Evolutionary conservation across 2,113 vertebrate genomes (phyloP), one percentile per base, ranked within the genome.

Genomic region (Cathartes aura): DNA sequence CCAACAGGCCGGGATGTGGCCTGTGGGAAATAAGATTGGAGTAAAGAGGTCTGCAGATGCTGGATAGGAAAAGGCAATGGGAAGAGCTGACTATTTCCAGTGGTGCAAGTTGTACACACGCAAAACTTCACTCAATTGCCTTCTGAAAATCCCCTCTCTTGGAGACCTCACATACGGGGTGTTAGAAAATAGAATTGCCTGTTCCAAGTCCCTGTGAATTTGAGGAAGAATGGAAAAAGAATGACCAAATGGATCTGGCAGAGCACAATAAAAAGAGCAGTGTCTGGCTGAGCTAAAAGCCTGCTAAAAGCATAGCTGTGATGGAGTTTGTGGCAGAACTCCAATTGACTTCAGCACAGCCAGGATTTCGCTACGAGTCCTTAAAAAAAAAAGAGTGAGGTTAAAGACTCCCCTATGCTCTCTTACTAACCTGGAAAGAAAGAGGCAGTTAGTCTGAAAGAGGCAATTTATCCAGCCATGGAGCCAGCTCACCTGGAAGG

Each of bases 261-360:
- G 75, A 90, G 63, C 29, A 18, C 89, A 93, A 53, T n/a, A 43
- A 80, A 7, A 66, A n/a, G 50, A 93, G 70, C 84, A 87, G 64
- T 6, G 52, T 19, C 73, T 84, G 66, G 38, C 63, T 92, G 79
- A 66, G 82, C 58, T 83, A 88, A 43, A 93, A 76, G 59, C 34
- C 66, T 92, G 67, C 75, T 92, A 13, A 90, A 84, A 92, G 89
- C 86, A 81, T 34, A 81, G 79, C 36, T 9, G 83, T 59, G 94
- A 87, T 89, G 87, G 91, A 89, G 81, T 0, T 38, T 45, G 81
- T 96, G 96, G 97, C 94, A 94, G 47, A 84, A 70, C 63, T 97
- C 96, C 94, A 94, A 59, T 3, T 2, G 3, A 26, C 90, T 63
- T 84, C 63, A 93, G 67, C 82, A 80, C 53, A 55, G 75, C 80